These are phyloP conservation scores for Heterotilapia buettikoferi DNA, from an alignment of 2,113 vertebrate genomes.

Conservation along the genomic window DNA sequence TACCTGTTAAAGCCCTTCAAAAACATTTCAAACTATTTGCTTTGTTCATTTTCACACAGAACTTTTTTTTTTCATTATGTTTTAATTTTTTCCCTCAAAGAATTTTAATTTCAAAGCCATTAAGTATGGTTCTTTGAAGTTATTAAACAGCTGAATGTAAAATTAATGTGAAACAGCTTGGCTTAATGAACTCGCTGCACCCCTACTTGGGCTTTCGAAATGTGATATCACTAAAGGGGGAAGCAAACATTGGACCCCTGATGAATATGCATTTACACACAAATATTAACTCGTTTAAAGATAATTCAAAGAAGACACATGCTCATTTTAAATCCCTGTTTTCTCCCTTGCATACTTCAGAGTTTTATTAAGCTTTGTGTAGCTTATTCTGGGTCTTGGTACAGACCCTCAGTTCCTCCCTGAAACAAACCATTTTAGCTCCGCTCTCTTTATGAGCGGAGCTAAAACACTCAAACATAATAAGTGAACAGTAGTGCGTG, in stretches of 20 bases:
- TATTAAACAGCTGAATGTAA: background rate
- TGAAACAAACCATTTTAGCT: background rate
- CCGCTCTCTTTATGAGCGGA: rapidly evolving
- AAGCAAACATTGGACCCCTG: background rate
- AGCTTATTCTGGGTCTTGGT: background rate
- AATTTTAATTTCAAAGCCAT: background rate
- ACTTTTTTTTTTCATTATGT: background rate
- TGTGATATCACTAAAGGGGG: background rate
- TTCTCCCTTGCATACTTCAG: background rate
- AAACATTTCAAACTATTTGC: background rate
- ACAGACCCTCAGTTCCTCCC: background rate
- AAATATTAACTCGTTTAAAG: background rate
- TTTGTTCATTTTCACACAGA: background rate
- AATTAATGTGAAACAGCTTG: background rate
- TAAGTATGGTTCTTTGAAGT: background rate
- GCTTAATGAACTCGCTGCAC: background rate
- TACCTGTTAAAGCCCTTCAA: background rate
- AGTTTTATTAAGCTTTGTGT: background rate
- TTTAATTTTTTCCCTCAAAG: background rate
- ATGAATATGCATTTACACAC: background rate
- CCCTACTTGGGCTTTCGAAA: background rate
- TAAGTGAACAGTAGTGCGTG: background rate
- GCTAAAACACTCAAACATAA: background rate
- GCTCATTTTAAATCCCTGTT: background rate
- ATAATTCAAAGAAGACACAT: background rate